These are phyloP conservation scores for Pantherophis vulpinus DNA, from an alignment of 2,797 vertebrate genomes.

Conservation along the genomic window DNA sequence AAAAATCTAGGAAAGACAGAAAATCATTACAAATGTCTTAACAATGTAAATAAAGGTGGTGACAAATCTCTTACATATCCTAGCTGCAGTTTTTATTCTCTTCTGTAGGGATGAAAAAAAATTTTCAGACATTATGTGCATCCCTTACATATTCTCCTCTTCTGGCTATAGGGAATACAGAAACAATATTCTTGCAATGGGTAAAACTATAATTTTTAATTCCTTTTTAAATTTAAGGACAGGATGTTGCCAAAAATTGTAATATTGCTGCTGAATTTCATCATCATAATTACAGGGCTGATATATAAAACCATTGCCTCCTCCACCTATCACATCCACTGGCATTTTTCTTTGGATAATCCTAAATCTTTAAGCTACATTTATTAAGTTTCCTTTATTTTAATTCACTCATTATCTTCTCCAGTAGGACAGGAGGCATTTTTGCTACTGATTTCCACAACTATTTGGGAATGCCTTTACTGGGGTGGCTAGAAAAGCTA, in stretches of 20 bases:
- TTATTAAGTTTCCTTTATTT: background rate
- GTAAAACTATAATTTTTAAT: background rate
- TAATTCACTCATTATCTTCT: background rate
- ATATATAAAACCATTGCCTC: background rate
- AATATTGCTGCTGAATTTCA: background rate
- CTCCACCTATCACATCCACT: background rate
- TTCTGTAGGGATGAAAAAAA: background rate
- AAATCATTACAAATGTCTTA: background rate
- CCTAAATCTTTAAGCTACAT: background rate
- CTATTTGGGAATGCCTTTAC: background rate
- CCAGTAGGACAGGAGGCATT: background rate
- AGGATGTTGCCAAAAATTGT: background rate
- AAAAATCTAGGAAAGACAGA: background rate
- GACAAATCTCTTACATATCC: background rate
- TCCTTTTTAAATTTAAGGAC: background rate
- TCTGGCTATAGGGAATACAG: background rate
- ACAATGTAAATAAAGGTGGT: background rate
- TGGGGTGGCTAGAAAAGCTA: background rate
- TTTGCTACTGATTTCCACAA: background rate
- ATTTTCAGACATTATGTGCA: background rate
- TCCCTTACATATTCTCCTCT: background rate
- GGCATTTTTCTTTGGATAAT: background rate
- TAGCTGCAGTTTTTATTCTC: background rate
- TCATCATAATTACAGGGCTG: background rate
- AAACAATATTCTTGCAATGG: background rate